Evolutionary conservation across 2,888 invertebrate species (phyloP).

Genomic region (Melanchra persicariae): DNA sequence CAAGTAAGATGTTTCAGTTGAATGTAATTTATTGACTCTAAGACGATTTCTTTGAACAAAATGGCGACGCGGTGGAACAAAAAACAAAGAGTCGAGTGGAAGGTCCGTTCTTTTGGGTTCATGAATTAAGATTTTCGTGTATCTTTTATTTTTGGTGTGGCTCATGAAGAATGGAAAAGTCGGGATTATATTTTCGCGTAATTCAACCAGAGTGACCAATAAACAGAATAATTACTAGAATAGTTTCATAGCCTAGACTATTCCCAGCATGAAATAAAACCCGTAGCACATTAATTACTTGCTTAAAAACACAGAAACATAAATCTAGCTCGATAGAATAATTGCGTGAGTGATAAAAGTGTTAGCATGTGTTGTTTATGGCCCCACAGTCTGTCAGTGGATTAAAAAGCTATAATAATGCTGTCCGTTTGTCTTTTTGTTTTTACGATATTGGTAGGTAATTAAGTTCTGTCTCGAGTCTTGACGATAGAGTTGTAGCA

Average conservation of each 20-base stretch:
- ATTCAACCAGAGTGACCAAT: not conserved
- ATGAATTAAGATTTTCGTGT: too few relatives aligned
- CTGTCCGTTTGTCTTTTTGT: slow-evolving; percentile 3
- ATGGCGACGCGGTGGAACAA: not conserved
- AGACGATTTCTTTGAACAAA: not conserved
- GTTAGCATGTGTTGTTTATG: slow-evolving; percentile 42
- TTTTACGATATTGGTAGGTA: slow-evolving; percentile 3
- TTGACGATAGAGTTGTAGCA: not conserved
- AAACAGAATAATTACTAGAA: not conserved
- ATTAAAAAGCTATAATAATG: slow-evolving; percentile 26
- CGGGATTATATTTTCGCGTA: not conserved
- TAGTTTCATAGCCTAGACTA: not conserved
- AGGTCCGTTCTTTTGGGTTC: not conserved
- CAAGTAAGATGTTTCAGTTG: slow-evolving; percentile 18
- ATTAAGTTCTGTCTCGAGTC: slow-evolving; percentile 16
- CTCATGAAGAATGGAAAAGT: not conserved
- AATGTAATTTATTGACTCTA: slow-evolving; percentile 17
- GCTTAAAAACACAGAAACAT: slow-evolving; percentile 30
- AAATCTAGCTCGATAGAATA: slow-evolving; percentile 53
- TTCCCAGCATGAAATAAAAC: slow-evolving; percentile 17
- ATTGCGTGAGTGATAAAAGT: slow-evolving; percentile 51
- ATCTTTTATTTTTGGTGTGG: too few relatives aligned
- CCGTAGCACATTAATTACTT: slow-evolving; percentile 48
- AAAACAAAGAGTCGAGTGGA: not conserved
- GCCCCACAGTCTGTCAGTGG: slow-evolving; percentile 12